These are phyloP conservation scores for Ruditapes philippinarum DNA, from an alignment of 1,140 invertebrate species.

Conservation along the genomic window DNA sequence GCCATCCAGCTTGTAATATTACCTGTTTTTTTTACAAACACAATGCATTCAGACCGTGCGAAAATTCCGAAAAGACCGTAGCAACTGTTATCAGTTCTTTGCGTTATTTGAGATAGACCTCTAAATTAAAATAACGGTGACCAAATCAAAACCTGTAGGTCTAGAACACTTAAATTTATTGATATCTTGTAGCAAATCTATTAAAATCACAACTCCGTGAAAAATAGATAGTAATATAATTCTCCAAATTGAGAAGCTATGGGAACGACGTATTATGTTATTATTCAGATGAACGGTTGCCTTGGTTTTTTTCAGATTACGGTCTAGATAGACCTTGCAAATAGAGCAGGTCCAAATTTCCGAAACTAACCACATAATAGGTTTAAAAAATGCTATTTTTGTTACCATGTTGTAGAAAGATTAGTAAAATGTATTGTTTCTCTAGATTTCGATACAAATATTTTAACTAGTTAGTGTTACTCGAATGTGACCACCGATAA, in stretches of 20 bases:
- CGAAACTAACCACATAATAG: conserved; percentile 10
- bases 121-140: conserved; percentile 2
- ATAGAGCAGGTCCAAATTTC: neutral
- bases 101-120: neutral
- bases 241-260: neutral
- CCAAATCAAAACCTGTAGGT: conserved; percentile 10
- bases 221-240: conserved; percentile 28
- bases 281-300: conserved; percentile 26
- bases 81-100: conserved; percentile 9
- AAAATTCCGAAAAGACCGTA: conserved; percentile 4
- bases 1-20: conserved; percentile 9
- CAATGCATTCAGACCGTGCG: conserved; percentile 8
- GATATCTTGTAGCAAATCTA: conserved; percentile 11
- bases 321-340: conserved; percentile 1
- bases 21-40: neutral
- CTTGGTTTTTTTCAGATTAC: conserved; percentile 12
- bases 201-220: neutral
- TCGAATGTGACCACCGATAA: neutral
- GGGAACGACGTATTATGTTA: conserved; percentile 1
- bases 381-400: conserved; percentile 13
- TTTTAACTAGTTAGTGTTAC: conserved; percentile 9
- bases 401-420: neutral
- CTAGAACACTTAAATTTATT: neutral
- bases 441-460: conserved; percentile 10
- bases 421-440: conserved; percentile 14